Evolutionary conservation across 2,113 vertebrate species (phyloP).

Genomic region (Pterocles orientalis): DNA sequence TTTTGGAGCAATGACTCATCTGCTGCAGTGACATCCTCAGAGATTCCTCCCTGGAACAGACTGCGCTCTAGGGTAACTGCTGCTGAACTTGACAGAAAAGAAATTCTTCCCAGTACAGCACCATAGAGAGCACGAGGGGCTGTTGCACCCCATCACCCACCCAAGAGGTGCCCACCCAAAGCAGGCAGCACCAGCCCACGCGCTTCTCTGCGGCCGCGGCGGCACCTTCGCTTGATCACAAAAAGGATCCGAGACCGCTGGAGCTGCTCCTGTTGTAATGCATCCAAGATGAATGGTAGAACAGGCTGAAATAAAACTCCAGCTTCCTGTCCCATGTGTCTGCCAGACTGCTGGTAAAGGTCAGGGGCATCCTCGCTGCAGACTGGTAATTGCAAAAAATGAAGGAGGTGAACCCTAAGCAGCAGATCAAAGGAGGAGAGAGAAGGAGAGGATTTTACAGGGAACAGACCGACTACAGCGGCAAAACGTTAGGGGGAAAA

Average conservation of each 20-base stretch:
- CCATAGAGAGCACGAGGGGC: not conserved
- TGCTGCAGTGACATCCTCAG: not conserved
- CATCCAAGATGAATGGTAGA: slow-evolving; percentile 69
- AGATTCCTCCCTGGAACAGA: slow-evolving; percentile 14
- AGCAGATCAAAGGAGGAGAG: slow-evolving; percentile 71
- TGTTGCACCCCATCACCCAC: not conserved
- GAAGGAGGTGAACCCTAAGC: slow-evolving; percentile 69
- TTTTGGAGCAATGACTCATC: not conserved
- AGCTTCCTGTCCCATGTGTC: slow-evolving; percentile 78
- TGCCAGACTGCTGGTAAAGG: slow-evolving; percentile 75
- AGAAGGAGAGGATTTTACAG: slow-evolving; percentile 8
- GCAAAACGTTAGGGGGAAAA: not conserved
- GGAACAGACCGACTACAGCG: slow-evolving; percentile 16
- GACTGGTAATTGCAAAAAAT: slow-evolving; percentile 74
- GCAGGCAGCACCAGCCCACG: not conserved
- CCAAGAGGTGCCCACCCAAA: not conserved
- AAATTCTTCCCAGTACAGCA: slow-evolving; percentile 29
- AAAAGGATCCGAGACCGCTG: slow-evolving; percentile 40
- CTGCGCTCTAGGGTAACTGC: not conserved
- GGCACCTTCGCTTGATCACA: slow-evolving; percentile 25
- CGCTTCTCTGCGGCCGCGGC: slow-evolving; percentile 4
- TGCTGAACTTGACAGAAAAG: not conserved
- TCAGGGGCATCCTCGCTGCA: slow-evolving; percentile 72
- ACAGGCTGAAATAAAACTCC: slow-evolving; percentile 57
- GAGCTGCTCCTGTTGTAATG: slow-evolving; percentile 75